These are phyloP conservation scores for Zosterops lateralis DNA, from an alignment of 2,113 vertebrate species.

Conservation along the genomic window DNA sequence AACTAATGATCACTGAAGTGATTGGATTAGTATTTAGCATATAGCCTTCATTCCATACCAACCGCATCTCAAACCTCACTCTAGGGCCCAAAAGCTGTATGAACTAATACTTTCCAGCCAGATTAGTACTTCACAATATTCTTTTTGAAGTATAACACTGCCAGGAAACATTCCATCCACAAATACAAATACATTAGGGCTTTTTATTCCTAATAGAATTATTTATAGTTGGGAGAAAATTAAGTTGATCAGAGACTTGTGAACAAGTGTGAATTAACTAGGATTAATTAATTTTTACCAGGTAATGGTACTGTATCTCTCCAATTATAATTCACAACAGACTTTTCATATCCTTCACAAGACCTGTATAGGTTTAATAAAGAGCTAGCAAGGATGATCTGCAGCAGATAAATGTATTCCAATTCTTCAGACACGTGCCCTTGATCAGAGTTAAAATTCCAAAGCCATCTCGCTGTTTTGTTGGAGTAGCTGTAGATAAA, in stretches of 20 bases:
- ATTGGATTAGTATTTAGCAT: neutral
- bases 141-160: neutral
- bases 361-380: neutral
- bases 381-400: neutral
- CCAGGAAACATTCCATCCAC: neutral
- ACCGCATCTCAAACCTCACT: neutral
- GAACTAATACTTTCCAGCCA: neutral
- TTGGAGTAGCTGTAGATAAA: neutral
- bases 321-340: neutral
- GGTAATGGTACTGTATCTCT: neutral
- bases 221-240: neutral
- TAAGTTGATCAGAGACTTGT: neutral
- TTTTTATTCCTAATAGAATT: neutral
- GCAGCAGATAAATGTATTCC: neutral
- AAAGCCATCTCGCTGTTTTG: accelerated
- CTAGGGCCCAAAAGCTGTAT: neutral
- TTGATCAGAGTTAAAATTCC: neutral
- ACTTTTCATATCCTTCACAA: neutral
- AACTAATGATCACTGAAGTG: neutral
- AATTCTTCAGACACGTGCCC: neutral
- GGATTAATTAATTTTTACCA: neutral
- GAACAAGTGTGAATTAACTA: neutral
- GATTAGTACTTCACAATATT: neutral
- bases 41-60: neutral
- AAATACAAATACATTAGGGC: neutral